Conservation (phyloP, 2,888 invertebrate species). For the Eupithecia subfuscata region DNA sequence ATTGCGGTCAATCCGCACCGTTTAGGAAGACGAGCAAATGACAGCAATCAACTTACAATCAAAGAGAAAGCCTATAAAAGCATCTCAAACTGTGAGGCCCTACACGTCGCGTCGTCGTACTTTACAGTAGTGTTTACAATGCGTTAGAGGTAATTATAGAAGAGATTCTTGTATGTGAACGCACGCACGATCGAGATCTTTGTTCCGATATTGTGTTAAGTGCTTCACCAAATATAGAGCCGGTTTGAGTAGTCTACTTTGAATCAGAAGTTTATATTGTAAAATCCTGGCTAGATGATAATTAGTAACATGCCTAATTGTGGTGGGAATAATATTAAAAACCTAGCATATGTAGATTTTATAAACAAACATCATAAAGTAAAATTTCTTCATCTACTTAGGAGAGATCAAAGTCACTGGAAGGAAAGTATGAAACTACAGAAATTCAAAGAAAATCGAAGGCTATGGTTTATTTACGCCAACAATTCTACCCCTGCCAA, state of each 20-base stretch:
- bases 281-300: not conserved
- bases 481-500: slow-evolving; percentile 42
- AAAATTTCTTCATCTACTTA: not conserved
- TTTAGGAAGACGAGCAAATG: slow-evolving; percentile 73
- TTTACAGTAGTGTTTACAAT: slow-evolving; percentile 65
- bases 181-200: slow-evolving; percentile 56
- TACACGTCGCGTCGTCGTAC: slow-evolving; percentile 17
- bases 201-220: slow-evolving; percentile 52
- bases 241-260: slow-evolving; percentile 29
- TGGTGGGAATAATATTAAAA: not conserved
- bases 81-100: slow-evolving; percentile 32
- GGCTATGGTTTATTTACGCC: not conserved
- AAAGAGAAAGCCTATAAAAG: slow-evolving; percentile 74
- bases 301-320: slow-evolving; percentile 1
- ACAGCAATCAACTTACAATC: slow-evolving; percentile 79
- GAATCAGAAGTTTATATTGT: slow-evolving; percentile 3
- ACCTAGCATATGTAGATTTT: not conserved
- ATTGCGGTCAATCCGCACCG: slow-evolving; percentile 55
- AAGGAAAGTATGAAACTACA: not conserved
- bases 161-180: slow-evolving; percentile 58
- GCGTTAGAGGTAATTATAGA: slow-evolving; percentile 74
- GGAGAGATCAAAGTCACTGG: not conserved
- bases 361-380: not conserved
- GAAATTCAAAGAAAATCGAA: not conserved
- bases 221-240: slow-evolving; percentile 43